Base-by-base conservation (phyloP, 1,140 invertebrate genomes). In the Saccostrea cuccullata region DNA sequence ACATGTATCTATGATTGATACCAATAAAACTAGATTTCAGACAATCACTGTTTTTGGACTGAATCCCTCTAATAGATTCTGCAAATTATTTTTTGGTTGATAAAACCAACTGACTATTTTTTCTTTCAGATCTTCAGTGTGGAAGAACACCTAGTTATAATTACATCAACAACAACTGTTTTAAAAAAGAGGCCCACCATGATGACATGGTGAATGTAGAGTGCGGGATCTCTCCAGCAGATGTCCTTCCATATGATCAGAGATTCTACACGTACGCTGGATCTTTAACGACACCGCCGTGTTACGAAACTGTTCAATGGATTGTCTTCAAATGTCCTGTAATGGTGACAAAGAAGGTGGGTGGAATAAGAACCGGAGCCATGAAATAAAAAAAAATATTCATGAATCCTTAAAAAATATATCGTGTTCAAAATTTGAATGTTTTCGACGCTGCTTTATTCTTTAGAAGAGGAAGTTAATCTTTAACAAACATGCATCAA, bases 221-320 rank as follows among this genome's bases (percentile, higher is more conserved):
- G 70, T 77, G 26, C 13, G 70, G 70, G 26, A 77, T 77, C 2
- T 77, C 70, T 0, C 82, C 82, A 2, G 15, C n/a, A 36, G 82
- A 84, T 55, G 82, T 84, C 20, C 82, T 84, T 13, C 82, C 82
- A 55, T 30, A 26, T 36, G 70, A 77, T 36, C 40, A 84, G 2
- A 55, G 55, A 2, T 91, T 83, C 92, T 97, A 96, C 92, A 94
- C 96, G 8, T 97, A 97, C 90, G 88, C 95, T 0, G 97, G 97
- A 8, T 97, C 97, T 0, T 93, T 97, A 64, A 97, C 97, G 2
- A 97, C 97, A 2, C 97, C 97, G 2, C 94, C 93, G 5, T 97
- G 97, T 89, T 95, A 95, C 47, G 97, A 97, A 92, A 94, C 95
- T 4, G 97, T 97, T 0, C 95, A 95, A 2, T 97, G 97, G 97